phyloP scores from a whole-genome alignment of 1,140 invertebrate species.

The Diachasma alloeum region DNA sequence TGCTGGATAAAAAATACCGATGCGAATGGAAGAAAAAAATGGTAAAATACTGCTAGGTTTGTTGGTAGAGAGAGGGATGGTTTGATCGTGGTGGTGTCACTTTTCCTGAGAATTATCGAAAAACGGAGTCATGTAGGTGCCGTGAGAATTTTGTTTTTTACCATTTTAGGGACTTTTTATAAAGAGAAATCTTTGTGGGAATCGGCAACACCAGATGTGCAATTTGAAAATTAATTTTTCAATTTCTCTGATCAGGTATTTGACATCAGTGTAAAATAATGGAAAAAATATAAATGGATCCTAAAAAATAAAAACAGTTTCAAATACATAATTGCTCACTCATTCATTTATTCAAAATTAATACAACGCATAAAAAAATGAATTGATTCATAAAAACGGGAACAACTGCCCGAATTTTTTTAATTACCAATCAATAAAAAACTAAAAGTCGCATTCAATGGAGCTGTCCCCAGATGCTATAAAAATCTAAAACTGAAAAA shows the following conservation, averaged over 20 bases:
- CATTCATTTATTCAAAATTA: too few relatives aligned
- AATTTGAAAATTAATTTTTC: not conserved
- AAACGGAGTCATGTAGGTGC: not conserved
- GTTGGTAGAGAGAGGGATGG: conserved; percentile 25
- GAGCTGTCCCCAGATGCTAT: not conserved
- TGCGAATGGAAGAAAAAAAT: conserved; percentile 25
- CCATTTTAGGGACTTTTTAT: not conserved
- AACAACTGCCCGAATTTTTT: not conserved
- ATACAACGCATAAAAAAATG: too few relatives aligned
- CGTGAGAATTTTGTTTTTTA: conserved; percentile 35
- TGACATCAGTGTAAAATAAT: too few relatives aligned
- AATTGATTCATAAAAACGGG: too few relatives aligned
- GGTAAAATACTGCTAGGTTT: conserved; percentile 50
- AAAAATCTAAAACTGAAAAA: not conserved
- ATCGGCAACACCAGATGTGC: not conserved
- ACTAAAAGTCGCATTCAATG: not conserved
- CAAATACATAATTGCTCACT: too few relatives aligned
- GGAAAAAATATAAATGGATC: too few relatives aligned
- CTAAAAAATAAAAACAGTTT: too few relatives aligned
- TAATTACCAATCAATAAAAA: not conserved
- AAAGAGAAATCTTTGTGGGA: conserved; percentile 23
- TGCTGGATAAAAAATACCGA: conserved; percentile 33
- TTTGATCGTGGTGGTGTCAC: not conserved
- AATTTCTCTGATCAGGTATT: too few relatives aligned
- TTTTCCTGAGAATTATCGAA: conserved; percentile 15